Evolutionary conservation across 2,797 vertebrate genomes (phyloP).

Genomic region (Eospalax fontanierii): DNA sequence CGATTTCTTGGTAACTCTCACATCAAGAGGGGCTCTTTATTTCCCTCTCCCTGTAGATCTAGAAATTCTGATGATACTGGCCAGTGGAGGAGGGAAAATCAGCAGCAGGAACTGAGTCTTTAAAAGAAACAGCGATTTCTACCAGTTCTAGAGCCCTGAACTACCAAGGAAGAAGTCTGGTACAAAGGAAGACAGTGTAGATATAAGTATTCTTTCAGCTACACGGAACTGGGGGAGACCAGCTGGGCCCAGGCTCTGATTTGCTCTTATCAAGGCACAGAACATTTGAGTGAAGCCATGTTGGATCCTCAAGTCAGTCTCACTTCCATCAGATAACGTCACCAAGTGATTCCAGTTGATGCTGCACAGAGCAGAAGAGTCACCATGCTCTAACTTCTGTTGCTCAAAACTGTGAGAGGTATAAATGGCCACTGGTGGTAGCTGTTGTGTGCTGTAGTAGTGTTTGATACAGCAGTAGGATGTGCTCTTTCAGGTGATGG

Average conservation of each 20-base stretch:
- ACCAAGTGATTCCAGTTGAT: not conserved
- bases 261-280: not conserved
- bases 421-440: not conserved
- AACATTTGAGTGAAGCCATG: not conserved
- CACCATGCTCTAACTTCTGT: slow-evolving; percentile 2
- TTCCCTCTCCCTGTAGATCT: not conserved
- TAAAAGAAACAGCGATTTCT: slow-evolving; percentile 9
- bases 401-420: slow-evolving; percentile 27
- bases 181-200: not conserved
- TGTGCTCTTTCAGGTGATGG: not conserved
- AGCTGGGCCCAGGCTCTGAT: not conserved
- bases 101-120: not conserved
- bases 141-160: not conserved
- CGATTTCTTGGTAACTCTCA: not conserved
- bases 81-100: not conserved
- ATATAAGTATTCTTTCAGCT: not conserved
- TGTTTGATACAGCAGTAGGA: not conserved
- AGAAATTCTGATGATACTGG: not conserved
- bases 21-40: not conserved
- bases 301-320: not conserved
- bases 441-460: not conserved
- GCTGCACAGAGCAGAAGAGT: not conserved
- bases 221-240: too few relatives aligned
- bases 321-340: not conserved
- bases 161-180: not conserved